phyloP scores from a whole-genome alignment of 2,888 invertebrate species.

The Pinctada fucata region DNA sequence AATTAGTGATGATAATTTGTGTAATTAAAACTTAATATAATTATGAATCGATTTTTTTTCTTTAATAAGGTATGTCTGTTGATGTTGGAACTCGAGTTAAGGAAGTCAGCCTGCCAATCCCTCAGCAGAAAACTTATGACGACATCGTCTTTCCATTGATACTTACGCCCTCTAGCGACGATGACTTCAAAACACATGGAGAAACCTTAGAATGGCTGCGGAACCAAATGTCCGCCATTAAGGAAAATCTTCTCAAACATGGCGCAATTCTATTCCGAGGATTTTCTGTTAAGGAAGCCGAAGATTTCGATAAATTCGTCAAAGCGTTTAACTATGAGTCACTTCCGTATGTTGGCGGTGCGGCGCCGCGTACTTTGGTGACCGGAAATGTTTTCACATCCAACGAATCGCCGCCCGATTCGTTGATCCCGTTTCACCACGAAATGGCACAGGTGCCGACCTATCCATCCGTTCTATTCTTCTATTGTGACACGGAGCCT shows the following conservation, averaged over 20 bases:
- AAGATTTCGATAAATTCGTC: conserved; percentile 59
- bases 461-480: conserved; percentile 60
- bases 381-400: conserved; percentile 63
- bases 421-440: conserved; percentile 66
- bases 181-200: not conserved
- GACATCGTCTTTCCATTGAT: conserved; percentile 52
- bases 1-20: too few relatives aligned
- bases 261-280: conserved; percentile 64
- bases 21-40: too few relatives aligned
- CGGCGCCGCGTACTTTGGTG: conserved; percentile 55
- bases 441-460: conserved; percentile 69
- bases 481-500: conserved; percentile 61
- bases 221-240: conserved; percentile 39
- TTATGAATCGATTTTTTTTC: too few relatives aligned
- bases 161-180: conserved; percentile 37
- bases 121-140: conserved; percentile 53
- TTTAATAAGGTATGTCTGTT: too few relatives aligned
- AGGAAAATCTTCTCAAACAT: conserved; percentile 47
- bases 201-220: conserved; percentile 43
- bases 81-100: not conserved
- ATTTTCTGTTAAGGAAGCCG: conserved; percentile 56
- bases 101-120: conserved; percentile 19
- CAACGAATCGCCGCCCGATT: conserved; percentile 67
- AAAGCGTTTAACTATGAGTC: conserved; percentile 54
- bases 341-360: conserved; percentile 65